These are phyloP conservation scores for Caenorhabditis doughertyi DNA, from an alignment of 2,888 invertebrate species.

Conservation along the genomic window DNA sequence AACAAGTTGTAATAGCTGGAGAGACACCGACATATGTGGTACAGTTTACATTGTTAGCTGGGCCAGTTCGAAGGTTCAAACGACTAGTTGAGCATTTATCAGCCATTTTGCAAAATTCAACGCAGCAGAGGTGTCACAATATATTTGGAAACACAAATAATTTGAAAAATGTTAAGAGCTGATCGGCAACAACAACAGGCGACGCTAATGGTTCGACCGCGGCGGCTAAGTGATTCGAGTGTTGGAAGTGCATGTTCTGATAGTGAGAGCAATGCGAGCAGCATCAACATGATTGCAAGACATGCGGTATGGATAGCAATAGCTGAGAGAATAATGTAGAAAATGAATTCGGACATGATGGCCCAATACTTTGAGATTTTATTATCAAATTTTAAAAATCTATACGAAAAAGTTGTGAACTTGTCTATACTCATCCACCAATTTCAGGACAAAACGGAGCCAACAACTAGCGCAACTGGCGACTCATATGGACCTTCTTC, in stretches of 20 bases:
- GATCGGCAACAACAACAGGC: constrained; percentile 74
- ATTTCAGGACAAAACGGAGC: constrained; percentile 61
- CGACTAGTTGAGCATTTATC: constrained; percentile 82
- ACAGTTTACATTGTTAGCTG: constrained; percentile 81
- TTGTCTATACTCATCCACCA: too few relatives aligned
- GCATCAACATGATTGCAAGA: constrained; percentile 60
- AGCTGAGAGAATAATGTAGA: too few relatives aligned
- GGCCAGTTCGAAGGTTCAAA: constrained; percentile 80
- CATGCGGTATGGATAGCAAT: constrained; percentile 31
- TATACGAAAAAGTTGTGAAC: not conserved
- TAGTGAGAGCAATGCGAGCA: constrained; percentile 70
- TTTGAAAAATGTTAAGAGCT: constrained; percentile 50
- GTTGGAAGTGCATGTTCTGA: constrained; percentile 79
- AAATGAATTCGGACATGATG: too few relatives aligned
- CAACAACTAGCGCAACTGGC: not conserved
- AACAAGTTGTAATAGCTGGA: constrained; percentile 69
- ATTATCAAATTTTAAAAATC: too few relatives aligned
- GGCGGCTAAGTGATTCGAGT: constrained; percentile 81
- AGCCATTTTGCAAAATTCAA: constrained; percentile 78
- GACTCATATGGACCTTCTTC: constrained; percentile 67
- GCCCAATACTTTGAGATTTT: too few relatives aligned
- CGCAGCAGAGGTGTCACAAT: constrained; percentile 67
- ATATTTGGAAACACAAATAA: not conserved
- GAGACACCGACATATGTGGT: constrained; percentile 81
- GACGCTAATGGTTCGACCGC: constrained; percentile 79